phyloP scores from a whole-genome alignment of 2,797 vertebrate species.

The Aulostomus chinensis region DNA sequence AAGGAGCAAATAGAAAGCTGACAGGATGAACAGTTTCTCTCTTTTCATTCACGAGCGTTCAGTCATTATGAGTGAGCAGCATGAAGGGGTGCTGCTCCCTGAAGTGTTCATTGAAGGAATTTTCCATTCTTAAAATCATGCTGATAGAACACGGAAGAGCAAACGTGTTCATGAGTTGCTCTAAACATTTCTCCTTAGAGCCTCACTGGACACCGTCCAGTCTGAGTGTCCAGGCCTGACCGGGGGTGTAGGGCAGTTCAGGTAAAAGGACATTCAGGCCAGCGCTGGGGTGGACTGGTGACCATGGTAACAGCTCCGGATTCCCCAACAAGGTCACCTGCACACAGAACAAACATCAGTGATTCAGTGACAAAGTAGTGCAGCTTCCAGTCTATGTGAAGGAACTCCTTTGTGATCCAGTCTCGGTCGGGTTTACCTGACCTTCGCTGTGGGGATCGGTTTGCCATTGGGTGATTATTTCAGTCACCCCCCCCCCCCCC shows the following conservation, averaged over 20 bases:
- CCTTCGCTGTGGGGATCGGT: too few relatives aligned
- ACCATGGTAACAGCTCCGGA: slow-evolving; percentile 79
- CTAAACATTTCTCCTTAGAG: neutral
- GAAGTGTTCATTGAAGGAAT: too few relatives aligned
- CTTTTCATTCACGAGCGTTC: slow-evolving; percentile 5
- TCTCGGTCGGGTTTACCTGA: too few relatives aligned
- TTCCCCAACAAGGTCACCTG: slow-evolving; percentile 87
- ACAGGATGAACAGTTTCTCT: slow-evolving; percentile 1
- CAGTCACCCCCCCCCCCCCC: too few relatives aligned
- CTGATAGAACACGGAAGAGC: too few relatives aligned
- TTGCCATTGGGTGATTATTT: too few relatives aligned
- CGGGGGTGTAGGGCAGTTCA: slow-evolving; percentile 51
- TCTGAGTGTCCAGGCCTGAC: slow-evolving; percentile 84
- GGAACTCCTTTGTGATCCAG: too few relatives aligned
- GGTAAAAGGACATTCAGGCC: slow-evolving; percentile 83
- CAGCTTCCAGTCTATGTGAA: neutral
- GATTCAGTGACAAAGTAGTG: neutral
- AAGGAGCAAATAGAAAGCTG: neutral
- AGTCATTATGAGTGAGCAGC: too few relatives aligned
- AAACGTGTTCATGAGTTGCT: too few relatives aligned
- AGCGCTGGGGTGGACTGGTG: slow-evolving; percentile 22
- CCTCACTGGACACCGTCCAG: slow-evolving; percentile 78
- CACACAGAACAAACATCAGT: neutral
- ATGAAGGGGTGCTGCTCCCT: too few relatives aligned
- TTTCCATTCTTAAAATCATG: too few relatives aligned